Percentiles rank a stretch among this genome's conserved stretches.
Conservation (phyloP, 1,140 invertebrate species). For the Eumeta japonica region DNA sequence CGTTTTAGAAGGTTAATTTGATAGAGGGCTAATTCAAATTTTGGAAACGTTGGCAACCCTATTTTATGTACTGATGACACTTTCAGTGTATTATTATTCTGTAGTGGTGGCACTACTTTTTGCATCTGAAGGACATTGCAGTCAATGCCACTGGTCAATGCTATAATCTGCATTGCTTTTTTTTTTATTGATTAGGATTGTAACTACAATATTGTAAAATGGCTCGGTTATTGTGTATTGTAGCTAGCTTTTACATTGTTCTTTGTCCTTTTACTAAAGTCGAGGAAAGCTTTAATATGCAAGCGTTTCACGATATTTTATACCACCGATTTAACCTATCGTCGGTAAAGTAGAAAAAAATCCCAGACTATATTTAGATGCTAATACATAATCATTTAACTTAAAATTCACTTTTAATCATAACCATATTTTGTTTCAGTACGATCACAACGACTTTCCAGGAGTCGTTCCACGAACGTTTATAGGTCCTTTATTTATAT, state of each 20-base stretch:
- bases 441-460: conserved; percentile 97
- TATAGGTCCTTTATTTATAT: conserved; percentile 86
- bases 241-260: conserved; percentile 76
- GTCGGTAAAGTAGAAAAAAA: conserved; percentile 63
- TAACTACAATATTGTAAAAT: conserved; percentile 18
- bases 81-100: too few species aligned
- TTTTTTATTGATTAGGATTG: conserved; percentile 8
- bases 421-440: conserved; percentile 66
- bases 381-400: too few species aligned
- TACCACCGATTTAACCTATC: conserved; percentile 82
- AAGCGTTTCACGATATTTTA: conserved; percentile 96
- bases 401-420: conserved; percentile 2
- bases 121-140: too few species aligned
- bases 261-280: conserved; percentile 98
- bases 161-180: too few species aligned
- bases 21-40: too few species aligned
- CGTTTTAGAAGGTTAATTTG: too few species aligned
- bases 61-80: too few species aligned
- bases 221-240: conserved; percentile 52
- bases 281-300: conserved; percentile 98
- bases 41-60: too few species aligned
- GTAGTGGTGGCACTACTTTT: too few species aligned
- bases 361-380: neutral
- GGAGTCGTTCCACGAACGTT: conserved; percentile 98
- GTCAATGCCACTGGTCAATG: too few species aligned